Evolutionary conservation across 2,113 vertebrate genomes (phyloP).

Genomic region (Halcyon senegalensis): DNA sequence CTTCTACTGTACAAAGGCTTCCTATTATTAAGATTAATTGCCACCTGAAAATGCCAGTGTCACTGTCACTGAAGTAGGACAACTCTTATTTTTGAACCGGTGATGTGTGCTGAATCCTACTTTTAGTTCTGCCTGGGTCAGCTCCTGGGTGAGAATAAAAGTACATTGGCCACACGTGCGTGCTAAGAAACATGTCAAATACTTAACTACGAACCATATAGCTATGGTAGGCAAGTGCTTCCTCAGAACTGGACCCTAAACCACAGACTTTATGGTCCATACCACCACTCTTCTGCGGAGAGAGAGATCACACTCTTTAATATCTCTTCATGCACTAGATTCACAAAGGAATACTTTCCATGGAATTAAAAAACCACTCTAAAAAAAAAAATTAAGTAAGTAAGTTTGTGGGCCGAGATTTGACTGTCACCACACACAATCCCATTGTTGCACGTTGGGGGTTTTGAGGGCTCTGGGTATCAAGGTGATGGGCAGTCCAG

Average conservation of each 20-base stretch:
- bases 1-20: neutral
- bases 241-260: neutral
- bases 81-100: neutral
- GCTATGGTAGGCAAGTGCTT: neutral
- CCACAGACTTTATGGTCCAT: neutral
- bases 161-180: fast-evolving
- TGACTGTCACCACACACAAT: neutral
- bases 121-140: neutral
- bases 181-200: neutral
- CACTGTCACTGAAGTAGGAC: neutral
- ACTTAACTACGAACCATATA: neutral
- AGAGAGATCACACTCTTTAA: neutral
- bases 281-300: neutral
- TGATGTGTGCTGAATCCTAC: neutral
- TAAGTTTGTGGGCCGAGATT: neutral
- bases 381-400: neutral
- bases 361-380: neutral
- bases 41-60: neutral
- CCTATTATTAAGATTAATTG: neutral
- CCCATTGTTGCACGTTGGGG: no score
- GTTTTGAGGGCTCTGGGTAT: neutral
- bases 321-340: neutral
- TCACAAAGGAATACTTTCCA: neutral
- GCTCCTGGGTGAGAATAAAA: neutral
- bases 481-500: neutral